Percentiles rank a stretch among this genome's conserved stretches.
phyloP scores from a whole-genome alignment of 2,797 vertebrate genomes.

The Coreius guichenoti region DNA sequence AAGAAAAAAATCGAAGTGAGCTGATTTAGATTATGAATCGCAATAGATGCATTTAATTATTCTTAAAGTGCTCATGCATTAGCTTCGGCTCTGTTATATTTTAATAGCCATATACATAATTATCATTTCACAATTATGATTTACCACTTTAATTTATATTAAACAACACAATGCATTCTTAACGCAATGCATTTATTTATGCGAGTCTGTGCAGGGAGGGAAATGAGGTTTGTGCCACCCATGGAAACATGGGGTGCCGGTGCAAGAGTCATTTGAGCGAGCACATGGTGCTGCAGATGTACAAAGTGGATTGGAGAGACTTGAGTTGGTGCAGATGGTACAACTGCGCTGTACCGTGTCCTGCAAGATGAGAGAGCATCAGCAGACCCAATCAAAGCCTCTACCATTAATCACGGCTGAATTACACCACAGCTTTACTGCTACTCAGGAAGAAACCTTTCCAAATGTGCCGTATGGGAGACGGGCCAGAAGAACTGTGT shows the following conservation, averaged over 20 bases:
- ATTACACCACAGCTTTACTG: slow-evolving; percentile 27
- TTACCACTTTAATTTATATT: neutral
- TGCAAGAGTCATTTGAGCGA: neutral
- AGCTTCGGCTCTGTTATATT: too few species aligned
- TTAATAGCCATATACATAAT: neutral
- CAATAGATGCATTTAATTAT: neutral
- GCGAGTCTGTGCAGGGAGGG: neutral
- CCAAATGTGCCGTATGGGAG: slow-evolving; percentile 30
- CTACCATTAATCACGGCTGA: slow-evolving; percentile 33
- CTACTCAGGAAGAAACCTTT: slow-evolving; percentile 11
- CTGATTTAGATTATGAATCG: neutral
- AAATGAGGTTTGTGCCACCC: slow-evolving; percentile 11
- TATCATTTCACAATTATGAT: neutral
- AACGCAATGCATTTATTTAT: neutral
- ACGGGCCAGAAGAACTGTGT: slow-evolving; percentile 5
- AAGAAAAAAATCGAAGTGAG: neutral
- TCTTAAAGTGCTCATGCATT: too few species aligned
- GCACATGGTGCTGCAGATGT: slow-evolving; percentile 3
- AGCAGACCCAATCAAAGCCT: slow-evolving; percentile 22
- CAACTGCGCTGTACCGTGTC: neutral
- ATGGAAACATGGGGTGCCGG: neutral
- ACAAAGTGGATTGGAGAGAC: neutral
- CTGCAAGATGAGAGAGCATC: slow-evolving; percentile 13
- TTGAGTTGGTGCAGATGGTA: slow-evolving; percentile 31
- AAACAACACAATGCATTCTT: neutral